phyloP scores from a whole-genome alignment of 2,888 invertebrate genomes.

The Andrena bucephala region DNA sequence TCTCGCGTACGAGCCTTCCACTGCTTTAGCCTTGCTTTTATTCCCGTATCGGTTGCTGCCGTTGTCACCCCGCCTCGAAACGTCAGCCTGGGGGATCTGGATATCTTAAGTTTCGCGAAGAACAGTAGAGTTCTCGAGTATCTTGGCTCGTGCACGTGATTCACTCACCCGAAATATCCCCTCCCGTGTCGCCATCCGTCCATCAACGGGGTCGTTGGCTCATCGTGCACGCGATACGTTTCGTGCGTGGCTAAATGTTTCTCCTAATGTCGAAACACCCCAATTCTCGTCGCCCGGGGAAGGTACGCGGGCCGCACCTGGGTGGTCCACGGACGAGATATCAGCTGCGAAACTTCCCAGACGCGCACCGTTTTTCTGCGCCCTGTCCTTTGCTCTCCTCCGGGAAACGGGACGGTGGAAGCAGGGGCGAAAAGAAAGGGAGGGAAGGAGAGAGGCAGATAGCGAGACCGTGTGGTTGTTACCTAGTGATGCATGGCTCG shows the following conservation, averaged over 20 bases:
- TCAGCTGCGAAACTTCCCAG: conserved; percentile 83
- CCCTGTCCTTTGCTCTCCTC: conserved; percentile 85
- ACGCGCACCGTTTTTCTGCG: conserved; percentile 65
- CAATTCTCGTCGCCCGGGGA: conserved; percentile 29
- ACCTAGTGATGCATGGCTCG: conserved; percentile 84
- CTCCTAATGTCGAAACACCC: conserved; percentile 57
- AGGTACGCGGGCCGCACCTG: conserved; percentile 75
- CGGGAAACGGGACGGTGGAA: conserved; percentile 49
- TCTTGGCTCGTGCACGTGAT: not conserved
- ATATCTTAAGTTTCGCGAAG: not conserved
- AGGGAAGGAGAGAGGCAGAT: conserved; percentile 51
- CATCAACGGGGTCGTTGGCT: conserved; percentile 44
- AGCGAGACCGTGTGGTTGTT: conserved; percentile 81
- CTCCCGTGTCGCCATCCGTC: conserved; percentile 15
- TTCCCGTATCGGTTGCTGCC: not conserved
- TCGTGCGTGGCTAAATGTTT: conserved; percentile 59
- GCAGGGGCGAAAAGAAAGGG: conserved; percentile 56
- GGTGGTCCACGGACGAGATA: conserved; percentile 80
- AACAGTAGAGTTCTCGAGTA: not conserved
- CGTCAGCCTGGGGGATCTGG: too few species aligned
- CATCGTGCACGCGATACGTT: conserved; percentile 44
- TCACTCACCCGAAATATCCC: not conserved
- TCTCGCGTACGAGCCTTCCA: conserved; percentile 36
- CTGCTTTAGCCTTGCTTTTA: conserved; percentile 34
- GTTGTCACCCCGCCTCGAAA: not conserved